phyloP scores from a whole-genome alignment of 2,888 invertebrate species.

The Brachylomia viminalis region DNA sequence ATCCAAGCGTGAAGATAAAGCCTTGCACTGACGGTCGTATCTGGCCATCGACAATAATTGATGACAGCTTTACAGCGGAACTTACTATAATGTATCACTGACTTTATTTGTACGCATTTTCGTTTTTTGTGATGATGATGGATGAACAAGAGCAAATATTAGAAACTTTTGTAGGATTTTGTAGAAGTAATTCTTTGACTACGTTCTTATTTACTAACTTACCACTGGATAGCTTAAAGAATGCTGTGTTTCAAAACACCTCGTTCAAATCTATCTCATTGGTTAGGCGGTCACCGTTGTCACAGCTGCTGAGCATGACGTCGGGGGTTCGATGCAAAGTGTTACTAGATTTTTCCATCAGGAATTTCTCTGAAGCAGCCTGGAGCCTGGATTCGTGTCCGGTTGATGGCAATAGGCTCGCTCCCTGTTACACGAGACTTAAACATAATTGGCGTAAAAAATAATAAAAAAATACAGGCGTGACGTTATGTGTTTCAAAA shows the following conservation, averaged over 20 bases:
- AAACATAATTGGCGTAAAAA: background rate
- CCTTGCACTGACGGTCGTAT: slow-evolving; percentile 43
- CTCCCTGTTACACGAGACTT: background rate
- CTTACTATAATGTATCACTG: slow-evolving; percentile 11
- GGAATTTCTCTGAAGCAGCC: background rate
- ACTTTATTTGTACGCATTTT: slow-evolving; percentile 8
- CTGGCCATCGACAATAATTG: slow-evolving; percentile 45
- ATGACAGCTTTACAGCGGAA: slow-evolving; percentile 41
- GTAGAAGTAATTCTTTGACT: background rate
- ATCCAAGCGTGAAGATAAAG: slow-evolving; percentile 63
- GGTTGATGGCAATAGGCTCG: background rate
- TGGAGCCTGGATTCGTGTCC: background rate
- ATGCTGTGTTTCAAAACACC: background rate
- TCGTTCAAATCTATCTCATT: no score
- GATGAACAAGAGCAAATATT: background rate
- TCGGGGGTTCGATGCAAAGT: background rate
- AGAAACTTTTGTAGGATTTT: background rate
- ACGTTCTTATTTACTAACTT: background rate
- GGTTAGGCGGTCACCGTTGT: no score
- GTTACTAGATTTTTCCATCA: background rate
- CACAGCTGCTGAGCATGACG: background rate
- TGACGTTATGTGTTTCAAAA: background rate
- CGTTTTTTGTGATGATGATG: background rate
- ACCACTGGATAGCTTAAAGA: no score
- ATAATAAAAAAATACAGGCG: no score